Evolutionary conservation across 2,113 vertebrate genomes (phyloP), one percentile per base, ranked within the genome.

Genomic region (Mixornis gularis): DNA sequence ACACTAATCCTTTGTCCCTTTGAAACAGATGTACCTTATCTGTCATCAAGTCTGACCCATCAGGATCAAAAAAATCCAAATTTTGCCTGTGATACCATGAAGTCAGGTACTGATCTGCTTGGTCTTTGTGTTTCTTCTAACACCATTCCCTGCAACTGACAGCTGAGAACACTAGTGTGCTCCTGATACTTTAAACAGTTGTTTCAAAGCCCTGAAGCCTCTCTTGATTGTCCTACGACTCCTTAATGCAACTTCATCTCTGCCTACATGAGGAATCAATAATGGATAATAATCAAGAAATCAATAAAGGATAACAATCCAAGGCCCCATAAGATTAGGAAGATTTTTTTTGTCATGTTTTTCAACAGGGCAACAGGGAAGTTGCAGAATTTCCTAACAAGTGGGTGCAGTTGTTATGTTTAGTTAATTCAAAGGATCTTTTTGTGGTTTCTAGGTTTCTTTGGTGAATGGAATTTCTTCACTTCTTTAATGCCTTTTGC

Each of bases 1-100:
- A 4, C 16, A 46, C 55, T 51, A 14, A 56, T 27, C 1, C 8
- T 48, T 81, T 85, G 19, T 36, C 19, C 2, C 10, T 72, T 36
- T 19, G 9, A 56, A 12, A 48, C 6, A 38, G 12, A 6, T 58
- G 12, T 48, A 30, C 2, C 3, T 1, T 4, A 2, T 13, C 36
- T 24, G 14, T 71, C 5, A 17, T 27, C 19, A 56, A 20, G 2
- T 26, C 21, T 49, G 3, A 32, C 1, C 3, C 4, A 12, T 40
- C 19, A 51, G 36, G 27, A 59, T 36, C 6, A 69, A 58, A 76
- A 89, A 9, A 0, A 5, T 10, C 9, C 21, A 58, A 25, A 49
- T 44, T 32, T 56, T 73, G 6, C 22, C 3, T 2, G 5, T 36
- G 18, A 41, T 36, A 17, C 5, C n/a, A 24, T 3, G 1, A 46